phyloP scores from a whole-genome alignment of 2,797 vertebrate species.

The Labeo calbasu region DNA sequence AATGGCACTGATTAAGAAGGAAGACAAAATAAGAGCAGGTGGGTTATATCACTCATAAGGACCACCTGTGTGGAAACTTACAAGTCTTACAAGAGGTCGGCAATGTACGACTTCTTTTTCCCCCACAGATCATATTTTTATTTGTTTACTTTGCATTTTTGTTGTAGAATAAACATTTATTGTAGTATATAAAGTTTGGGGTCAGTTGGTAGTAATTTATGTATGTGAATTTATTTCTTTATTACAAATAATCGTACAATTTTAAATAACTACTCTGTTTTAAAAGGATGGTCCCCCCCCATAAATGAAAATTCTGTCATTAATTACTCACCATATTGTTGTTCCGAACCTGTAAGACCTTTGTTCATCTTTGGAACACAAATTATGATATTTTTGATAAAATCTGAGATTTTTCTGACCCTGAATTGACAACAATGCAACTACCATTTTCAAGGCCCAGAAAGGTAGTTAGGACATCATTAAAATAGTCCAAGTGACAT shows the following conservation, averaged over 20 bases:
- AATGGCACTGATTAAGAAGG: constrained; percentile 28
- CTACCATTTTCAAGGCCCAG: too few relatives aligned
- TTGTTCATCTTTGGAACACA: too few relatives aligned
- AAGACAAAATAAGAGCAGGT: background rate
- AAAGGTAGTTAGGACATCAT: too few relatives aligned
- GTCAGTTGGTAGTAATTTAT: background rate
- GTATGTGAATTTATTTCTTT: too few relatives aligned
- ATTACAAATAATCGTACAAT: background rate
- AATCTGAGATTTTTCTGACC: too few relatives aligned
- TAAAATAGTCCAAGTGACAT: too few relatives aligned
- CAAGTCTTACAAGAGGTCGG: background rate
- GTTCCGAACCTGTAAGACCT: too few relatives aligned
- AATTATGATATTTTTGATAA: too few relatives aligned
- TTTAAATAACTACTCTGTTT: background rate
- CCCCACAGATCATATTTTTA: background rate
- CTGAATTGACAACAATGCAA: too few relatives aligned
- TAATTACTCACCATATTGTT: too few relatives aligned
- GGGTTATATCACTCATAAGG: background rate
- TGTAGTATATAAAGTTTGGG: background rate
- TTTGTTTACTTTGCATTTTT: background rate
- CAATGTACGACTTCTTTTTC: background rate
- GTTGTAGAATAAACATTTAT: background rate
- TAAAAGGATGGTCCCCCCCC: background rate
- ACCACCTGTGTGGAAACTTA: background rate
- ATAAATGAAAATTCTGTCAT: too few relatives aligned